A percentile compares a stretch with the other conserved stretches of the same genome.
phyloP scores from a whole-genome alignment of 2,888 invertebrate species.

The Lycia hirtaria region DNA sequence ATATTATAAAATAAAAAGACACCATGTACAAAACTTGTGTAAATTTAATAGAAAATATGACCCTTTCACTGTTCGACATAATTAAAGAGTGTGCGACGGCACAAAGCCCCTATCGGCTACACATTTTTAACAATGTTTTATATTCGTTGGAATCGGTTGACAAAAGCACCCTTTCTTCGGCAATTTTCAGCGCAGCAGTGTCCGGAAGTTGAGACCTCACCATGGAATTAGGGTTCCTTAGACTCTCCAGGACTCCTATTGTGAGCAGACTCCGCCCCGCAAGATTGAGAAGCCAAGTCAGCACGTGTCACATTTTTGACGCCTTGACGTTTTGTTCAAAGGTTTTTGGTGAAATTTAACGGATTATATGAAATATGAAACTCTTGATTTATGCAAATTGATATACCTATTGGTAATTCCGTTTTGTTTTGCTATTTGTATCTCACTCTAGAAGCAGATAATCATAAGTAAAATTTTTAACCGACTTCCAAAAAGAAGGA shows the following conservation, averaged over 20 bases:
- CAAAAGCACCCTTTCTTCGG: conserved; percentile 83
- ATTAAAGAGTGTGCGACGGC: conserved; percentile 79
- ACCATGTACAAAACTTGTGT: conserved; percentile 66
- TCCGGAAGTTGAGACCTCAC: conserved; percentile 75
- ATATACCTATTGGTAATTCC: too few species aligned
- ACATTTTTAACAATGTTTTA: conserved; percentile 79
- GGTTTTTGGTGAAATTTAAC: conserved; percentile 25
- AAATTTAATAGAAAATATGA: conserved; percentile 85
- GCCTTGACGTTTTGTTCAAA: conserved; percentile 46
- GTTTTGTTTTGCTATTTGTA: too few species aligned
- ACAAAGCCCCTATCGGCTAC: conserved; percentile 81
- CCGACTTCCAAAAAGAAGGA: too few species aligned
- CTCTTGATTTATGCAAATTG: background rate
- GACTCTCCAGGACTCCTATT: conserved; percentile 75
- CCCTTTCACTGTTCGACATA: conserved; percentile 83
- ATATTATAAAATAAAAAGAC: conserved; percentile 42
- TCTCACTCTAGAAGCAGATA: too few species aligned
- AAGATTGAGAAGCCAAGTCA: conserved; percentile 62
- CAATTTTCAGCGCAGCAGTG: conserved; percentile 81
- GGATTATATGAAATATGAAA: conserved; percentile 21
- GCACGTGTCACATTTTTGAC: conserved; percentile 75
- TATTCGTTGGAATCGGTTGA: conserved; percentile 83
- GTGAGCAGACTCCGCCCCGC: conserved; percentile 76
- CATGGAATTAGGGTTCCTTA: conserved; percentile 77
- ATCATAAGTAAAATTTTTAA: too few species aligned